These are phyloP conservation scores for Manacus vitellinus DNA, from an alignment of 2,113 vertebrate species.

Conservation along the genomic window DNA sequence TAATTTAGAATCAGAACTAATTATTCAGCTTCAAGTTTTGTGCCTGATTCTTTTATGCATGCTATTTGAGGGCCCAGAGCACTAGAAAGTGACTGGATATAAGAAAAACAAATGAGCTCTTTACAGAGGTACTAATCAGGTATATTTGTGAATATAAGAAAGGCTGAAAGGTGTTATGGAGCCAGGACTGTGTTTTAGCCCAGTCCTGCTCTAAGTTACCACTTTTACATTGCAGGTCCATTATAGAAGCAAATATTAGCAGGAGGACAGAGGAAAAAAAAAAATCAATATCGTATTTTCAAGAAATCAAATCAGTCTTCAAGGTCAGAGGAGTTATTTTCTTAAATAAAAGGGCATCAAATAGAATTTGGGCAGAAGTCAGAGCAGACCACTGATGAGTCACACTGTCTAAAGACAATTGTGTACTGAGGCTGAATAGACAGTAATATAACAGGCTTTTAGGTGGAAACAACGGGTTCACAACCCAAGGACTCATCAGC, in stretches of 20 bases:
- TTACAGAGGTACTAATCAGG: background rate
- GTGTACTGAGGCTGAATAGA: background rate
- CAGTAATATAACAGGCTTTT: background rate
- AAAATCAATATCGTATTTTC: background rate
- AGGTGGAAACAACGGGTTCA: rapidly evolving
- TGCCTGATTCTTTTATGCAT: background rate
- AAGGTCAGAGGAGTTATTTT: background rate
- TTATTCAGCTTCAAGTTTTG: background rate
- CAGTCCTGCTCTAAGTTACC: background rate
- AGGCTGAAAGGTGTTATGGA: background rate
- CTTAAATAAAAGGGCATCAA: background rate
- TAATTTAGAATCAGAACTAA: background rate
- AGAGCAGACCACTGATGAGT: background rate
- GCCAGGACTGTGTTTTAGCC: background rate
- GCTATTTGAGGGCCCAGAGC: background rate
- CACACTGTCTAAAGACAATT: background rate
- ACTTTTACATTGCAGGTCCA: background rate
- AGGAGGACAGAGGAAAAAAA: background rate
- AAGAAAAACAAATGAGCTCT: background rate
- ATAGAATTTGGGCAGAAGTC: background rate
- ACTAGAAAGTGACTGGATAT: background rate
- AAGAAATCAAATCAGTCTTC: background rate
- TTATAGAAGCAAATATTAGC: background rate
- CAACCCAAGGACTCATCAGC: background rate
- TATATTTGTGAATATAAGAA: background rate